These are phyloP conservation scores for Tonatia bakeri DNA, from an alignment of 2,113 vertebrate species.

Conservation along the genomic window DNA sequence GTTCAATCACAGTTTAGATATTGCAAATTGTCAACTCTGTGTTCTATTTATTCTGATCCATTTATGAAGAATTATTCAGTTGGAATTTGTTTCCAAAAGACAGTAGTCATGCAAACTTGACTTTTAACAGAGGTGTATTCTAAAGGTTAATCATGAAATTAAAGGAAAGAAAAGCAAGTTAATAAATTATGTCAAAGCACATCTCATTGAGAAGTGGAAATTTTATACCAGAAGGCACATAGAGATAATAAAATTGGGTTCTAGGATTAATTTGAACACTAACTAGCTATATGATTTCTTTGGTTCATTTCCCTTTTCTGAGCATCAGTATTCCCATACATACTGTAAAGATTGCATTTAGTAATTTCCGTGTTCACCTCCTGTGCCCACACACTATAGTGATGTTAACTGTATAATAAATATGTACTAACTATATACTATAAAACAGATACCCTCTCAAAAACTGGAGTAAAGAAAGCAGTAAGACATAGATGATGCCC, in stretches of 20 bases:
- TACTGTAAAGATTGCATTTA: background rate
- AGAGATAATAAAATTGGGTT: background rate
- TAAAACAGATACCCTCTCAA: background rate
- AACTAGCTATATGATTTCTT: background rate
- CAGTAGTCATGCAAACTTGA: background rate
- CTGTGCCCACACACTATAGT: background rate
- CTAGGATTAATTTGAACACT: background rate
- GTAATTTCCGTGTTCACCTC: background rate
- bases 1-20: background rate
- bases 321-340: background rate
- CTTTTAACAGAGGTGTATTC: background rate
- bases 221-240: background rate
- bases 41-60: background rate
- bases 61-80: background rate
- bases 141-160: background rate
- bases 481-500: background rate
- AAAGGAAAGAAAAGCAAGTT: background rate
- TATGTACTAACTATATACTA: background rate
- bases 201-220: background rate
- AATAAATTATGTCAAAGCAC: background rate
- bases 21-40: background rate
- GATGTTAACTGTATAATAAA: background rate
- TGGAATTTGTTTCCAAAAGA: background rate
- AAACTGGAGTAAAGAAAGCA: background rate
- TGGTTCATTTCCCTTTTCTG: background rate